Percentiles rank a stretch among this genome's conserved stretches.
Evolutionary conservation across 1,140 invertebrate genomes (phyloP).

Genomic region (Drosophila tropicalis): DNA sequence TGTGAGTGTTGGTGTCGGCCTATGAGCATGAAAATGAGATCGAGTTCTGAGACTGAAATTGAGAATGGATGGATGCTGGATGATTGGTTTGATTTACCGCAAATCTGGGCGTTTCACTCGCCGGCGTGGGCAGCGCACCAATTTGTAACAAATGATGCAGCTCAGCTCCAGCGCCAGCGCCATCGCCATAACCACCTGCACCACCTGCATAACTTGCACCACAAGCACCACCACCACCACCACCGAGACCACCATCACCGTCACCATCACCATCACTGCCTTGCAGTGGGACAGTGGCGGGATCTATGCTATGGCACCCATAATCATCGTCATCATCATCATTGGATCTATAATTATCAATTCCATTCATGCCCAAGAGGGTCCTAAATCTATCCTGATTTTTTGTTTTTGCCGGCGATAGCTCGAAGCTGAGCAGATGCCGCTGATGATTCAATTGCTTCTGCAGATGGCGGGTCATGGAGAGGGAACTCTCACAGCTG

Average conservation of each 20-base stretch:
- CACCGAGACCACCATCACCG: slow-evolving; percentile 46
- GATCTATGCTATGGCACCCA: slow-evolving; percentile 82
- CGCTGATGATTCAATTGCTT: slow-evolving; percentile 83
- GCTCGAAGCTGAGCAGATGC: slow-evolving; percentile 82
- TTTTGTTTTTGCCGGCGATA: slow-evolving; percentile 78
- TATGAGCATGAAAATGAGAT: slow-evolving; percentile 35
- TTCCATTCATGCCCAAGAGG: slow-evolving; percentile 82
- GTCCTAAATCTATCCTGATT: slow-evolving; percentile 83
- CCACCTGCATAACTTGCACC: slow-evolving; percentile 30
- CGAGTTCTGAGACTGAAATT: neutral
- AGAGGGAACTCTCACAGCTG: slow-evolving; percentile 79
- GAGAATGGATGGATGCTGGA: slow-evolving; percentile 50
- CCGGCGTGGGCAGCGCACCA: slow-evolving; percentile 83
- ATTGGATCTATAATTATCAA: slow-evolving; percentile 71
- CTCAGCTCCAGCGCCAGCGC: slow-evolving; percentile 62
- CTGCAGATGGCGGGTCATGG: slow-evolving; percentile 83
- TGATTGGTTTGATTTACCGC: slow-evolving; percentile 82
- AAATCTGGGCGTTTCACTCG: slow-evolving; percentile 82
- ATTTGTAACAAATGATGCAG: slow-evolving; percentile 76
- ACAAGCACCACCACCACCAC: slow-evolving; percentile 43
- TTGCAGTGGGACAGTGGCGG: slow-evolving; percentile 38
- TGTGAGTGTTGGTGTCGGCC: neutral
- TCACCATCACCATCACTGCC: slow-evolving; percentile 42
- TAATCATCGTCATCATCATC: slow-evolving; percentile 64
- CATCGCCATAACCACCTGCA: slow-evolving; percentile 49